Evolutionary conservation across 2,113 vertebrate species (phyloP).

Genomic region (Corydoras maculifer): DNA sequence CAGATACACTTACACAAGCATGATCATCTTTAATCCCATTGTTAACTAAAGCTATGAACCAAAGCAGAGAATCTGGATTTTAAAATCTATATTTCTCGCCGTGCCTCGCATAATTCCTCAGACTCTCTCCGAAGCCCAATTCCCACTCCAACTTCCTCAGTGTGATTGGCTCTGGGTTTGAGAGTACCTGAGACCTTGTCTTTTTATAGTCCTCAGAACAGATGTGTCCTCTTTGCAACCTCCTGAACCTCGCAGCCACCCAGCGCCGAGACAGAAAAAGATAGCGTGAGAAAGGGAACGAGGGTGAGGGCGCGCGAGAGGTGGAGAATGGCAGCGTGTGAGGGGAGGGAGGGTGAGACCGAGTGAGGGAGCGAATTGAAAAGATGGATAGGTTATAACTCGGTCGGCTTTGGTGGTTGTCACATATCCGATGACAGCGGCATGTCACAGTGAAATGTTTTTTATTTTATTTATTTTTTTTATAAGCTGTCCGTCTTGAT

Average conservation of each 20-base stretch:
- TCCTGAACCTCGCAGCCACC: not conserved
- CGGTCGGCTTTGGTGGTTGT: not conserved
- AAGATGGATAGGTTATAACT: conserved; percentile 6
- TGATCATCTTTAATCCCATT: too few species aligned
- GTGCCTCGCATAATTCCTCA: too few species aligned
- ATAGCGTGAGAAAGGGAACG: not conserved
- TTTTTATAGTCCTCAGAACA: conserved; percentile 1
- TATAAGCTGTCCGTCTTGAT: not conserved
- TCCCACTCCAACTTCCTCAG: not conserved
- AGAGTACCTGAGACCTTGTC: conserved; percentile 5
- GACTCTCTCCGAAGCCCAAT: not conserved
- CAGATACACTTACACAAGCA: too few species aligned
- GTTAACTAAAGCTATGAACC: too few species aligned
- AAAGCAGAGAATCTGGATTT: too few species aligned
- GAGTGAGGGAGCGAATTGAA: not conserved
- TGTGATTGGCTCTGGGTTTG: not conserved
- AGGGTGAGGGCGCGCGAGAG: not conserved
- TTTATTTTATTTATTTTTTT: not conserved
- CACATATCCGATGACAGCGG: not conserved
- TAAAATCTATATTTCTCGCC: too few species aligned
- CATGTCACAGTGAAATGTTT: not conserved
- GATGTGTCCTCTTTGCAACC: not conserved
- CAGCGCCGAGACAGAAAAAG: not conserved
- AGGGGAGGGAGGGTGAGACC: not conserved
- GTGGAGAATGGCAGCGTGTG: not conserved